Evolutionary conservation across 2,888 invertebrate genomes (phyloP), one percentile per base, ranked within the genome.

Genomic region (Andrena praecox): DNA sequence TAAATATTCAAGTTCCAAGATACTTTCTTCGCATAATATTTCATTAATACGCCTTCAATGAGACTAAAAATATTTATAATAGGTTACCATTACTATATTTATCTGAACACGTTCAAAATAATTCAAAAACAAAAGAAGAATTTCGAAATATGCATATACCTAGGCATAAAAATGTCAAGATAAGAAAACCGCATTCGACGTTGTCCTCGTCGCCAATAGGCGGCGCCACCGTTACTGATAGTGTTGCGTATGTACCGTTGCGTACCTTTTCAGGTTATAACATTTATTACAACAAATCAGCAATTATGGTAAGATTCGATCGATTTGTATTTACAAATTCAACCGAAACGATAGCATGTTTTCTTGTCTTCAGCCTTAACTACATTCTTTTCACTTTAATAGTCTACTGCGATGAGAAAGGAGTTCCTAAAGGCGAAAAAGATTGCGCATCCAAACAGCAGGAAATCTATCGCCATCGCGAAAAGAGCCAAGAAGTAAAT

Each of bases 381-480:
- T 6, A 4, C 31, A n/a, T 20, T n/a, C 7, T 54, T 0, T 35
- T 48, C 5, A n/a, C 35, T 63, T 3, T 87, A 86, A 6, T 69
- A 90, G 90, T 82, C 85, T 35, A 60, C 75, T 6, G 66, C 82
- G 35, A 68, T 85, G 67, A 83, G 42, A 31, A 83, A 76, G 35
- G 87, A 87, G 35, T 76, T 82, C 10, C 6, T 73, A 31, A 93
- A 93, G 80, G 87, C 85, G 64, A 93, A 91, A 77, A 94, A 92
- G 83, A 85, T 92, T 72, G 71, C 91, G 4, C 98, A 98, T 94
- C 98, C 98, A 0, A 97, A 98, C 93, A 98, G 98, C 90, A 95
- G 98, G 85, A 97, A 97, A 94, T 97, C 97, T 0, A 95, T 96
- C 84, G 96, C 96, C 8, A 93, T 98, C 27, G 95, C 96, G 2